phyloP scores from a whole-genome alignment of 1,140 invertebrate genomes.

The Drosophila simulans region DNA sequence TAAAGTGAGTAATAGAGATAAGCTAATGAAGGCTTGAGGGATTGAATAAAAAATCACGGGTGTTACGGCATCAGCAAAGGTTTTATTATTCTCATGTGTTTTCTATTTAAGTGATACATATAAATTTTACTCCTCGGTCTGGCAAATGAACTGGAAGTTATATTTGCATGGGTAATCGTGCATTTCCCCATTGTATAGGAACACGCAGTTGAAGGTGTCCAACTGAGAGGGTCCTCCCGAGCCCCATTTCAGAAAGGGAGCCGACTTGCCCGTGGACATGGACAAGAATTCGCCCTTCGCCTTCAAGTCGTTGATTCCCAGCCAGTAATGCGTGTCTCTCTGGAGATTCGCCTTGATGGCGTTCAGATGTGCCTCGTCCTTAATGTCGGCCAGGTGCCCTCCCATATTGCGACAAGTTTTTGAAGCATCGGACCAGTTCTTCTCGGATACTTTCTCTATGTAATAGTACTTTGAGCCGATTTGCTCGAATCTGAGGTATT shows the following conservation, averaged over 20 bases:
- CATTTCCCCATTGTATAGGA: background rate
- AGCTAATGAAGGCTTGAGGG: slow-evolving; percentile 17
- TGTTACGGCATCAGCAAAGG: background rate
- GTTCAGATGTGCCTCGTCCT: background rate
- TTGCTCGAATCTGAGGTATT: background rate
- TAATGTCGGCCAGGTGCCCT: background rate
- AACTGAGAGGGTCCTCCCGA: background rate
- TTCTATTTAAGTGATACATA: background rate
- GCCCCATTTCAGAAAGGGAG: background rate
- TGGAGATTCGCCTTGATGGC: background rate
- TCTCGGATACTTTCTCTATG: background rate
- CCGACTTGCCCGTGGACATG: background rate
- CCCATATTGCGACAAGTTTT: background rate
- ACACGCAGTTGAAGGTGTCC: background rate
- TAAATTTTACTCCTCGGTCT: background rate
- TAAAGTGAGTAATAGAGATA: slow-evolving; percentile 7
- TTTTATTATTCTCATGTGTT: background rate
- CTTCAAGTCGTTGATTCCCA: slow-evolving; percentile 1
- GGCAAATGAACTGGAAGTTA: background rate
- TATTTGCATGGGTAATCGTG: background rate
- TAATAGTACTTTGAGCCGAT: slow-evolving; percentile 4
- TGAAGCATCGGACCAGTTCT: background rate
- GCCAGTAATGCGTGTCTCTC: slow-evolving; percentile 1
- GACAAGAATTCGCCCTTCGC: background rate
- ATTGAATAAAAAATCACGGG: background rate